These are phyloP conservation scores for Macrotrachela quadricornifera DNA, from an alignment of 1,140 invertebrate species.

Conservation along the genomic window DNA sequence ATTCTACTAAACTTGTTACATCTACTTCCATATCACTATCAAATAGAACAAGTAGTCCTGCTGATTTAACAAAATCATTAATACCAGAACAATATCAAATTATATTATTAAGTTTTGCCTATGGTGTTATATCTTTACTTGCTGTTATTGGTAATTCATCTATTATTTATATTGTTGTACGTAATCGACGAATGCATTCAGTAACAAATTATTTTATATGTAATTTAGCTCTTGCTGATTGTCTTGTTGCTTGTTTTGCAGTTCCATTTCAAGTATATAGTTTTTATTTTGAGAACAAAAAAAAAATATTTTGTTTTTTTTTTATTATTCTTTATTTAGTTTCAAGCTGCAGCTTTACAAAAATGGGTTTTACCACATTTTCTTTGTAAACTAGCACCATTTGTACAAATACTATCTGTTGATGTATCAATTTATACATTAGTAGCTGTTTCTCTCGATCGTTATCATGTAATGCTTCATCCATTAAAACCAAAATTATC, in stretches of 20 bases:
- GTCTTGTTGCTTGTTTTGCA: constrained; percentile 51
- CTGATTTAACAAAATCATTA: too few relatives aligned
- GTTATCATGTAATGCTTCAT: constrained; percentile 52
- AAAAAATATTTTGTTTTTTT: neutral
- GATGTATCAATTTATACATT: constrained; percentile 60
- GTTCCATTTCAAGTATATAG: constrained; percentile 34
- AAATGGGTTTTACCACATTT: constrained; percentile 57
- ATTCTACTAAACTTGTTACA: too few relatives aligned
- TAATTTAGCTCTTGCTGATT: constrained; percentile 51
- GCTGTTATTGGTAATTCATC: constrained; percentile 56
- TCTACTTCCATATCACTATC: too few relatives aligned
- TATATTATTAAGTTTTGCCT: constrained; percentile 48
- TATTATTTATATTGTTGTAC: constrained; percentile 54
- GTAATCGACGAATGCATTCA: constrained; percentile 43
- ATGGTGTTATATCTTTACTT: constrained; percentile 54
- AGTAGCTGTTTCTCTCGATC: constrained; percentile 53
- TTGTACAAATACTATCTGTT: constrained; percentile 50
- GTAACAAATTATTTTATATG: constrained; percentile 61
- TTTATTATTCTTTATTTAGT: constrained; percentile 43
- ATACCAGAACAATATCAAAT: constrained; percentile 16
- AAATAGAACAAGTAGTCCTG: too few relatives aligned
- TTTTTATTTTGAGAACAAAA: constrained; percentile 11
- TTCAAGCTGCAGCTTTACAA: constrained; percentile 56
- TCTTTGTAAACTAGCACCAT: constrained; percentile 59
- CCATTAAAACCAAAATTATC: constrained; percentile 45